phyloP scores from a whole-genome alignment of 2,888 invertebrate genomes.

The Drosophila koepferae region DNA sequence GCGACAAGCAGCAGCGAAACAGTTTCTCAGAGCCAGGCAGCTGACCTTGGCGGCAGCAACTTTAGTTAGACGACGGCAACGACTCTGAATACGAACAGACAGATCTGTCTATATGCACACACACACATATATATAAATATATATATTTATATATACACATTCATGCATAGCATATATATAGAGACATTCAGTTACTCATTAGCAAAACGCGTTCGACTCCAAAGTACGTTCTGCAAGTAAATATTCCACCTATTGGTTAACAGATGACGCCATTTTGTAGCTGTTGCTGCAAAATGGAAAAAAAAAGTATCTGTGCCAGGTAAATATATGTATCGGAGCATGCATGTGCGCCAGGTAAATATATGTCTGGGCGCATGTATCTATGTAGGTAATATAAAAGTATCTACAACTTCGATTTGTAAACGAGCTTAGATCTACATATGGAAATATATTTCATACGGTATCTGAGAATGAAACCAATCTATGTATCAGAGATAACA shows the following conservation, averaged over 20 bases:
- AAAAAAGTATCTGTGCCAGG: background rate
- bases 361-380: background rate
- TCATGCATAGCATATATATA: slow-evolving; percentile 2
- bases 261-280: slow-evolving; percentile 72
- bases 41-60: slow-evolving; percentile 64
- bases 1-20: slow-evolving; percentile 11
- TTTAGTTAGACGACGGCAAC: slow-evolving; percentile 54
- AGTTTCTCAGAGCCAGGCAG: slow-evolving; percentile 48
- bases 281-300: slow-evolving; percentile 13
- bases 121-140: background rate
- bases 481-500: background rate
- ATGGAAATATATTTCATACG: background rate
- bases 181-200: slow-evolving; percentile 57
- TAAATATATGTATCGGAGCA: background rate
- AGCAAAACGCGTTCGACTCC: slow-evolving; percentile 51
- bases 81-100: slow-evolving; percentile 46
- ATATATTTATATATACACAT: background rate
- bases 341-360: background rate
- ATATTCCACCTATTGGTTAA: slow-evolving; percentile 22
- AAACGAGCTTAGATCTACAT: background rate
- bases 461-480: background rate
- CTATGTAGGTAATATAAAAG: background rate
- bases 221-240: slow-evolving; percentile 37
- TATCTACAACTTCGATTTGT: background rate
- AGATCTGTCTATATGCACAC: slow-evolving; percentile 38